These are phyloP conservation scores for Astreopora myriophthalma DNA, from an alignment of 64 coral and sea anemone species.

Conservation along the genomic window DNA sequence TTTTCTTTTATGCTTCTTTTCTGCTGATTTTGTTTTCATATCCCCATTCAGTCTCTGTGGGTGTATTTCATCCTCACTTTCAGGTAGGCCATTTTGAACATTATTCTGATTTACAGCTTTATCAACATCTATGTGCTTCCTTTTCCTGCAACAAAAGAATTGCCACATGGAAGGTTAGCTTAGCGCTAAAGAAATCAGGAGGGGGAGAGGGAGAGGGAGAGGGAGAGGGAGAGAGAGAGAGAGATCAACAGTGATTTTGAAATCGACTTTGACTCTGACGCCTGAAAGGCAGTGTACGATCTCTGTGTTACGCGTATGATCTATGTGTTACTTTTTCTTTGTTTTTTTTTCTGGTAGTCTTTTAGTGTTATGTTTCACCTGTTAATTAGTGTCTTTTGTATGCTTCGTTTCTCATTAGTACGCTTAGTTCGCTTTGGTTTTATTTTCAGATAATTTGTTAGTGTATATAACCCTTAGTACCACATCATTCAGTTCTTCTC, in stretches of 20 bases:
- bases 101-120: neutral
- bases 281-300: too few species aligned
- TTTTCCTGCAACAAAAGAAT: slow-evolving; percentile 18
- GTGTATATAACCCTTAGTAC: too few species aligned
- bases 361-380: too few species aligned
- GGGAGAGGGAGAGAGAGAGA: neutral
- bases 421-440: too few species aligned
- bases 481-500: too few species aligned
- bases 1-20: neutral
- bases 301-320: too few species aligned
- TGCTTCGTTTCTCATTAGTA: too few species aligned
- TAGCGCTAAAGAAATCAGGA: neutral
- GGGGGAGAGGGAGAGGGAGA: neutral
- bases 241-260: neutral
- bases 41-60: neutral
- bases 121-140: neutral
- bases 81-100: neutral
- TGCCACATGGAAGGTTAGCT: neutral
- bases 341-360: too few species aligned
- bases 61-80: neutral
- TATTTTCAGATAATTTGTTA: too few species aligned
- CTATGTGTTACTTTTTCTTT: too few species aligned
- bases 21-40: neutral
- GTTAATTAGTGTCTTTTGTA: too few species aligned
- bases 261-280: neutral